Base-by-base conservation (phyloP, 1,140 invertebrate species). In the Tetraneura akinire region DNA sequence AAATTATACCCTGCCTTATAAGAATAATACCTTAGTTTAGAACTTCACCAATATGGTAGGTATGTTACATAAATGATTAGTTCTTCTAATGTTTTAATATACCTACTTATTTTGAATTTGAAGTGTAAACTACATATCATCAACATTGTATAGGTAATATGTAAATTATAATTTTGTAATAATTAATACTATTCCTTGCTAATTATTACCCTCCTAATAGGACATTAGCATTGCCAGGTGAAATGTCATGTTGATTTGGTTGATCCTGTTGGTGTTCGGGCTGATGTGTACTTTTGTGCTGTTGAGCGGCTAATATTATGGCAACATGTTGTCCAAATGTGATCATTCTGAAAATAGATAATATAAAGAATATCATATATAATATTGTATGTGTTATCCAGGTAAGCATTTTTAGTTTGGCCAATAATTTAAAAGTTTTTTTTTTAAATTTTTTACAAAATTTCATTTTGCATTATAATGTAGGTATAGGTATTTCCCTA, bases 271-370 rank as follows among this genome's bases (percentile, higher is more conserved):
- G 70, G 2, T 55, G 32, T 26, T 57, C 53, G 0, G n/a, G 32
- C 29, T 60, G 55, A 42, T 62, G 37, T 78, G 60, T 78, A 45
- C 3, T 60, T 14, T 78, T 78, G 74, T 78, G 74, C n/a, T 78
- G 74, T 60, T 78, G 74, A 62, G 55, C 29, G 42, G 74, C 74
- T 23, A 78, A 45, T 1, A 55, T 10, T 29, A 78, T 62, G 14
- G 74, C 55, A 26, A 26, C 60, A 18, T 78, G 74, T 45, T 78
- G 74, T 45, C 74, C 74, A 78, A 78, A 78, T 23, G 74, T 78
- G 23, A 78, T 78, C 74, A 78, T 78, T 9, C 74, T 78, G 53
- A 55, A 55, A 74, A 74, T 6, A 74, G n/a, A n/a, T n/a, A n/a
- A n/a, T n/a, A n/a, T n/a, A n/a, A n/a, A n/a, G n/a, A n/a, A n/a